These are phyloP conservation scores for Myotis findleyi DNA, from an alignment of 2,797 vertebrate species.

Conservation along the genomic window DNA sequence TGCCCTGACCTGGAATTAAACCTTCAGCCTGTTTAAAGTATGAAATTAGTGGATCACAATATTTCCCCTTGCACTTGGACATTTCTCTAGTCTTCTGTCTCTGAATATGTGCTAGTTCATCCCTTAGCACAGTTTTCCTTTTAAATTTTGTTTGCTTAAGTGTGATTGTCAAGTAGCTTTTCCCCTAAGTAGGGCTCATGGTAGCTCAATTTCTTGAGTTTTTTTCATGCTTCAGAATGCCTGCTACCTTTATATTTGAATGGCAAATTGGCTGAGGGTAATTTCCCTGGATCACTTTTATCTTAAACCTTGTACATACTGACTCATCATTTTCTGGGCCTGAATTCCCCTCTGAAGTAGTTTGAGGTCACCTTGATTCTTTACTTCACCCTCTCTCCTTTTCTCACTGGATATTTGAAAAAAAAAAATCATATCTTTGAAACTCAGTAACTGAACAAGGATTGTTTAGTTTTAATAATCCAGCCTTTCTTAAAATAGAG, in stretches of 20 bases:
- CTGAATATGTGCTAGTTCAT: background rate
- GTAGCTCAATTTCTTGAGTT: background rate
- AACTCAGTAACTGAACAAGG: background rate
- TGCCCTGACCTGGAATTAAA: no score
- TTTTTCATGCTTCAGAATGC: background rate
- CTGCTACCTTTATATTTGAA: constrained; percentile 14
- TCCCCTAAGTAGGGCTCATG: background rate
- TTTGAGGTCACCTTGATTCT: background rate
- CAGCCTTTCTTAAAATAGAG: background rate
- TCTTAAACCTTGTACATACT: background rate
- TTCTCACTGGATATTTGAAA: background rate
- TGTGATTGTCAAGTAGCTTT: background rate
- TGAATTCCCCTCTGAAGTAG: constrained; percentile 17
- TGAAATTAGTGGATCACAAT: background rate
- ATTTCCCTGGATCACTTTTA: background rate
- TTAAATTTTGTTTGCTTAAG: background rate
- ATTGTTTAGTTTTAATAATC: constrained; percentile 2
- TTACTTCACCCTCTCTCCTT: background rate
- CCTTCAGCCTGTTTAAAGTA: no score
- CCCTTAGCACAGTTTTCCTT: background rate
- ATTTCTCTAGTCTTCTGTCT: background rate
- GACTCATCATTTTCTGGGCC: background rate
- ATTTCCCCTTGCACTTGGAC: background rate
- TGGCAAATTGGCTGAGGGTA: background rate
- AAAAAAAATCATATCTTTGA: background rate